Conservation (phyloP, 2,888 invertebrate species). For the Mythimna pallens region DNA sequence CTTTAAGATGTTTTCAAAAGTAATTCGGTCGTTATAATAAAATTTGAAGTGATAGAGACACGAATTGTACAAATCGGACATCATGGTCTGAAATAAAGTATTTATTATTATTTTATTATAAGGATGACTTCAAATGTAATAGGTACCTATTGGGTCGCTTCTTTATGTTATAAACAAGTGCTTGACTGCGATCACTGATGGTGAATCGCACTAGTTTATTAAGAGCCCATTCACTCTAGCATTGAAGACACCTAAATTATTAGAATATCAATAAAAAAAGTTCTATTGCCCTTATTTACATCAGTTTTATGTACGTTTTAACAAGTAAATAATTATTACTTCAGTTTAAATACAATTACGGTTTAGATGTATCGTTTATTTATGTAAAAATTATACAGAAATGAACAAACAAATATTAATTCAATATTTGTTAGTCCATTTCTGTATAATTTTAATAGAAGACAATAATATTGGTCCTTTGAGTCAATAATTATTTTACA, state of each 20-base stretch:
- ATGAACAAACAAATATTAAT: too few species aligned
- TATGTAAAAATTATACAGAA: background rate
- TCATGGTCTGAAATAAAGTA: too few species aligned
- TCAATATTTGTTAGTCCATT: too few species aligned
- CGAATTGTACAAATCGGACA: too few species aligned
- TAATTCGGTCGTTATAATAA: constrained; percentile 6
- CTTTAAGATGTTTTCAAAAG: background rate
- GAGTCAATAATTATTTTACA: background rate
- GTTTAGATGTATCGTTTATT: background rate
- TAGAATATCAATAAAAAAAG: background rate
- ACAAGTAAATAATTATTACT: background rate
- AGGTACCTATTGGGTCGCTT: background rate
- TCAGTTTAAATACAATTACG: background rate
- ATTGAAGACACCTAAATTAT: too few species aligned
- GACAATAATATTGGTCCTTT: background rate
- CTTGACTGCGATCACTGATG: too few species aligned
- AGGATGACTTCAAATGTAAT: background rate
- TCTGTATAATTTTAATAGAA: too few species aligned
- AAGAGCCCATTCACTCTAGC: too few species aligned
- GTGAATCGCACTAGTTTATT: too few species aligned
- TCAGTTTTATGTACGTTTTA: background rate
- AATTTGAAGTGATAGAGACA: background rate
- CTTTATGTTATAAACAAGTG: too few species aligned
- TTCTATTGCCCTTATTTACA: background rate
- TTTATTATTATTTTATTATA: background rate